A percentile compares a stretch with the other conserved stretches of the same genome.
Evolutionary conservation across 2,113 vertebrate genomes (phyloP).

Genomic region (Actinemys pallida): DNA sequence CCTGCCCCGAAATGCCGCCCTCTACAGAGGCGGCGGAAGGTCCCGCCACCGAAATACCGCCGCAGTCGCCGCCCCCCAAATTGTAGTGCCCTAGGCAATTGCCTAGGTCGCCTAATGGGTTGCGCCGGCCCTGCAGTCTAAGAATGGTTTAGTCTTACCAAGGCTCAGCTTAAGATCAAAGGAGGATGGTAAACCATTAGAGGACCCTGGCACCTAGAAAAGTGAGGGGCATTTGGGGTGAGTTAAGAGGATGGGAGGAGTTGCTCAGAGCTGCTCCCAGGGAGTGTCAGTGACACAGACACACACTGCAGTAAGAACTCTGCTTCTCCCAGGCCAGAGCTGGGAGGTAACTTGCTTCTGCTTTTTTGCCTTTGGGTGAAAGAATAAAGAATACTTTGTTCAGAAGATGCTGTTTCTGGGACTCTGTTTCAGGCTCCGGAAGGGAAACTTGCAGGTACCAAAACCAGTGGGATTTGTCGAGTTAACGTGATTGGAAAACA

Average conservation of each 20-base stretch:
- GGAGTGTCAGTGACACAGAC: neutral
- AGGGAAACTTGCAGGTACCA: neutral
- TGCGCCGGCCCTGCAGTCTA: neutral
- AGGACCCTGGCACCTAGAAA: neutral
- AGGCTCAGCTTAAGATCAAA: neutral
- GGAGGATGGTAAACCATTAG: neutral
- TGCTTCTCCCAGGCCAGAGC: neutral
- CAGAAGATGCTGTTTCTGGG: neutral
- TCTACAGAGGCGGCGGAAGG: too few relatives aligned
- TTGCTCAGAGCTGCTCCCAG: too few relatives aligned
- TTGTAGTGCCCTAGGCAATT: too few relatives aligned
- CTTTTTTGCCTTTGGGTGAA: neutral
- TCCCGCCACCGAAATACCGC: too few relatives aligned
- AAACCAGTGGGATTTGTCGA: fast-evolving
- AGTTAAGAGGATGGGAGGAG: neutral
- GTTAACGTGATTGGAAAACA: neutral
- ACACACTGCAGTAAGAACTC: fast-evolving
- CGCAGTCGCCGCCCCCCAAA: too few relatives aligned
- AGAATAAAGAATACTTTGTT: neutral
- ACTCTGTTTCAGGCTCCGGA: neutral
- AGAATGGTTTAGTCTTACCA: neutral
- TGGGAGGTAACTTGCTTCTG: neutral
- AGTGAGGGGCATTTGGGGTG: neutral
- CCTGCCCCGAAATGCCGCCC: too few relatives aligned
- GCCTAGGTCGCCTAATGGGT: too few relatives aligned